Percentiles rank a stretch among this genome's conserved stretches.
Evolutionary conservation across 2,797 vertebrate genomes (phyloP).

Genomic region (Euphonia xanthogaster): DNA sequence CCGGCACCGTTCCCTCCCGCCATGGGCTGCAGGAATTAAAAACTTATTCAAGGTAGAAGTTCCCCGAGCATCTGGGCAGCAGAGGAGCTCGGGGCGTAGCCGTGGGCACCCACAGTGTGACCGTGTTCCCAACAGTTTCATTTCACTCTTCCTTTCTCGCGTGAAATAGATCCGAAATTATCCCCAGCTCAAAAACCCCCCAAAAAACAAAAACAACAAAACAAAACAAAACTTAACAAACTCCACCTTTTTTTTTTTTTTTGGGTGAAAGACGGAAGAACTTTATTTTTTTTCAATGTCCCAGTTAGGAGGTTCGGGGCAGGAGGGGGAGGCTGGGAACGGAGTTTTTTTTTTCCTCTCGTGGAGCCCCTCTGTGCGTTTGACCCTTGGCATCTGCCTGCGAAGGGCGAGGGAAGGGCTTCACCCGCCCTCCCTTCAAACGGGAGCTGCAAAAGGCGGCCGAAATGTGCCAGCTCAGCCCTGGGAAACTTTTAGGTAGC

Average conservation of each 20-base stretch:
- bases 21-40: rapidly evolving
- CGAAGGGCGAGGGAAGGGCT: not conserved
- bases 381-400: not conserved
- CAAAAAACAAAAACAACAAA: not conserved
- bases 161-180: not conserved
- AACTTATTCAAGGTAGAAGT: not conserved
- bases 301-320: not conserved
- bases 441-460: not conserved
- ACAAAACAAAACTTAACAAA: not conserved
- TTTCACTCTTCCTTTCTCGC: not conserved
- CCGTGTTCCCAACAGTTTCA: not conserved
- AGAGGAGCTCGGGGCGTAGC: not conserved
- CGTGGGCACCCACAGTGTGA: not conserved
- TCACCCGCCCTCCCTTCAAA: not conserved
- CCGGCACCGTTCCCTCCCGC: not conserved
- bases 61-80: not conserved
- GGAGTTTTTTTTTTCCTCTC: rapidly evolving
- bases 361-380: not conserved
- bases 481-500: not conserved
- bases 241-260: not conserved
- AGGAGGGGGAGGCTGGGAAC: not conserved
- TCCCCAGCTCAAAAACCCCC: not conserved
- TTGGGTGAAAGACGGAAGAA: not conserved
- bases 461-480: not conserved
- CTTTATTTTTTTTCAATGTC: not conserved